phyloP scores from a whole-genome alignment of 2,113 vertebrate species.

The Mus pahari region DNA sequence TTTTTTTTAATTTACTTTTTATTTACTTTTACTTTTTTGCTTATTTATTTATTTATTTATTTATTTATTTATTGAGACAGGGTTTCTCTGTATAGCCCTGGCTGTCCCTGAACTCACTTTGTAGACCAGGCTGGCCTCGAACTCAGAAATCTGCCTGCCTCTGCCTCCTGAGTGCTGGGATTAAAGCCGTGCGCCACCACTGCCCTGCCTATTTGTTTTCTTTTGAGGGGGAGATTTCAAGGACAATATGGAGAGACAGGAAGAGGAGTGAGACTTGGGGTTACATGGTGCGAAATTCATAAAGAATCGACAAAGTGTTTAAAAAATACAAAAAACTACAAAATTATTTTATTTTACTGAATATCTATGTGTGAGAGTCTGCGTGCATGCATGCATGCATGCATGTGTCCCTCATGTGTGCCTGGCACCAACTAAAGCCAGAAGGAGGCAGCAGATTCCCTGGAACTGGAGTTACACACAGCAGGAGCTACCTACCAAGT shows the following conservation, averaged over 20 bases:
- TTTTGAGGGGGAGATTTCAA: not conserved
- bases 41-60: too few species aligned
- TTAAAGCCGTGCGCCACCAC: too few species aligned
- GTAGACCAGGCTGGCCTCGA: too few species aligned
- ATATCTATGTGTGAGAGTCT: not conserved
- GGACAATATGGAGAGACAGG: not conserved
- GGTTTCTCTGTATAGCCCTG: too few species aligned
- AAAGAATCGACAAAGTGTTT: not conserved
- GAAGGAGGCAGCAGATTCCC: not conserved
- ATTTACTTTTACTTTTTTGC: not conserved
- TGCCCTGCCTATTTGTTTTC: too few species aligned
- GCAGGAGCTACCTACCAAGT: not conserved
- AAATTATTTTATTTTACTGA: not conserved
- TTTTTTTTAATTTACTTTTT: too few species aligned
- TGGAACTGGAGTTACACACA: not conserved
- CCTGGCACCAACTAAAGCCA: not conserved
- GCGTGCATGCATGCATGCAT: too few species aligned
- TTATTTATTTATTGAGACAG: too few species aligned
- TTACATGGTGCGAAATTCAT: not conserved
- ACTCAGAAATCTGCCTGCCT: too few species aligned
- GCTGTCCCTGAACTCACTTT: too few species aligned
- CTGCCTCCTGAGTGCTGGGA: too few species aligned
- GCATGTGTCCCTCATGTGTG: not conserved
- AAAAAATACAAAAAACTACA: not conserved
- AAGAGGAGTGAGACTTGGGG: not conserved